Percentiles rank a stretch among this genome's conserved stretches.
These are phyloP conservation scores for Numenius phaeopus DNA, from an alignment of 2,797 vertebrate species.

Conservation along the genomic window DNA sequence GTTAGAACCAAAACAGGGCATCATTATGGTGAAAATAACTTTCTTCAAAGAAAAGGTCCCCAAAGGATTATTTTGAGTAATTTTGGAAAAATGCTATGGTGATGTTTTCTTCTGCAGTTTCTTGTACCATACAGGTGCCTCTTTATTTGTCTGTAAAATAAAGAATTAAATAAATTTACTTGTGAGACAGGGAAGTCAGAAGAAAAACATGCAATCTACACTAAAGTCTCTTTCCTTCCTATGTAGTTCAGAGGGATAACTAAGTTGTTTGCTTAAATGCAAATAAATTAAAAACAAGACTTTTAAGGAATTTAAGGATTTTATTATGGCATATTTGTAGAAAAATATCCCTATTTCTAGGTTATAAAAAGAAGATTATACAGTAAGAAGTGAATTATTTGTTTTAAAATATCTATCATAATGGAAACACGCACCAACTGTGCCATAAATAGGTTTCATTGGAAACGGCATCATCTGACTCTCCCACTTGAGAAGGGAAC, in stretches of 20 bases:
- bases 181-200: not conserved
- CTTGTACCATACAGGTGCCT: conserved; percentile 79
- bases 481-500: not conserved
- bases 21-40: conserved; percentile 44
- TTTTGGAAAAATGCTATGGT: conserved; percentile 45
- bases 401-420: not conserved
- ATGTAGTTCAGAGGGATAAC: not conserved
- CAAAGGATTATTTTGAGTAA: not conserved
- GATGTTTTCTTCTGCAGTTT: conserved; percentile 78
- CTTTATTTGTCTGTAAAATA: conserved; percentile 83
- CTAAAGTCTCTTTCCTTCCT: not conserved
- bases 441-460: not conserved
- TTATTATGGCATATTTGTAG: not conserved
- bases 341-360: not conserved
- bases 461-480: not conserved
- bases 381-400: not conserved
- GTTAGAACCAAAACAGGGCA: conserved; percentile 45
- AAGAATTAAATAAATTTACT: not conserved
- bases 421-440: not conserved
- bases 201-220: not conserved
- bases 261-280: not conserved
- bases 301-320: not conserved
- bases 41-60: conserved; percentile 1
- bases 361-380: not conserved
- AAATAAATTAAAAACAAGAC: not conserved